These are phyloP conservation scores for Netelia fuscicornis DNA, from an alignment of 2,888 invertebrate species.

Conservation along the genomic window DNA sequence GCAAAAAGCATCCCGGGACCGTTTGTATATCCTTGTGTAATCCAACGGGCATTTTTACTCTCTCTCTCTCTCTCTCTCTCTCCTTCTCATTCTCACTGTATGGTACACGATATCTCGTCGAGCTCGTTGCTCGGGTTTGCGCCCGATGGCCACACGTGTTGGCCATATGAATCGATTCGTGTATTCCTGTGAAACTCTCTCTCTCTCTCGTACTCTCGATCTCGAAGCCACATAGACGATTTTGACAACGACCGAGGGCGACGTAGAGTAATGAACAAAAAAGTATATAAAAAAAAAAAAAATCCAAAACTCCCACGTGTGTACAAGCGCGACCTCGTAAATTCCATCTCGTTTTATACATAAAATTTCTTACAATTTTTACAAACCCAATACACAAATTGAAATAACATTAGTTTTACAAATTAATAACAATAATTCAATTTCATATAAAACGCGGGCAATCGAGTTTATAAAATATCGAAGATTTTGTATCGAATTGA, in stretches of 20 bases:
- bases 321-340: background rate
- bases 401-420: too few relatives aligned
- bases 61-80: background rate
- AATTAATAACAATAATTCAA: too few relatives aligned
- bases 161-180: slow-evolving; percentile 69
- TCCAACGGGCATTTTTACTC: slow-evolving; percentile 47
- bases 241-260: slow-evolving; percentile 35
- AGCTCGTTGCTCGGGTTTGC: slow-evolving; percentile 52
- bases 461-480: too few relatives aligned
- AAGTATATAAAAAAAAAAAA: background rate
- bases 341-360: background rate
- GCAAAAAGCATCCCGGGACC: slow-evolving; percentile 56
- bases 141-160: slow-evolving; percentile 71
- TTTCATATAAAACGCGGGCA: too few relatives aligned
- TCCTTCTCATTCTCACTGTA: slow-evolving; percentile 34
- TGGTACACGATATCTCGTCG: slow-evolving; percentile 50
- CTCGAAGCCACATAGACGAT: slow-evolving; percentile 5
- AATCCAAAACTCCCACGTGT: background rate
- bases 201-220: background rate
- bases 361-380: background rate
- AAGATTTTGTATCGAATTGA: too few relatives aligned
- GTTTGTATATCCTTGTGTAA: slow-evolving; percentile 67
- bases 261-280: background rate
- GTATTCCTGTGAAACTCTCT: slow-evolving; percentile 48
- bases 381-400: background rate